Evolutionary conservation across 2,113 vertebrate genomes (phyloP).

Genomic region (Ascaphus truei): DNA sequence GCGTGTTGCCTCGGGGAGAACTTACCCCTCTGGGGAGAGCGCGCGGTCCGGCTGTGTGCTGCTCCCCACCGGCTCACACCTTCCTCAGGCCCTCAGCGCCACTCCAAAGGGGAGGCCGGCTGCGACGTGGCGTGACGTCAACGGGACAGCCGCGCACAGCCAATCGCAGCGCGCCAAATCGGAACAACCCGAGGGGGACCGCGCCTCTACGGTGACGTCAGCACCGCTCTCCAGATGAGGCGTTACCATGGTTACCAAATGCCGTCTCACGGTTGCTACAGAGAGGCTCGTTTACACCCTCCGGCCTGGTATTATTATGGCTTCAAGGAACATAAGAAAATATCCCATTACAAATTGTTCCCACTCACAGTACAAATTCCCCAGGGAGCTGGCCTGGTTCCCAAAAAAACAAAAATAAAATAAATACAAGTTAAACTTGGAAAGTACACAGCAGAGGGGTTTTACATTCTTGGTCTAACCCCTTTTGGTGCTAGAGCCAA

Average conservation of each 20-base stretch:
- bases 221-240: not conserved
- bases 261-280: no score
- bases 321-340: no score
- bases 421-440: no score
- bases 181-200: not conserved
- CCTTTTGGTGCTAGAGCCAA: no score
- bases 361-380: no score
- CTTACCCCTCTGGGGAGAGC: not conserved
- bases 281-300: not conserved
- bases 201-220: not conserved
- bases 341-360: no score
- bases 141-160: not conserved
- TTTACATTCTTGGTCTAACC: no score
- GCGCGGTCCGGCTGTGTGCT: not conserved
- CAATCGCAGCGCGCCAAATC: not conserved
- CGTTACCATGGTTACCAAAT: conserved; percentile 10
- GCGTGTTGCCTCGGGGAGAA: no score
- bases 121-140: conserved; percentile 29
- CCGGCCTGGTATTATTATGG: no score
- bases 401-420: no score
- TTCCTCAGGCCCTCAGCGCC: not conserved
- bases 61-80: not conserved
- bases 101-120: not conserved
- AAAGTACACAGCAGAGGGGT: no score
- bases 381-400: no score